Evolutionary conservation across 2,797 vertebrate genomes (phyloP).

Genomic region (Peromyscus eremicus): DNA sequence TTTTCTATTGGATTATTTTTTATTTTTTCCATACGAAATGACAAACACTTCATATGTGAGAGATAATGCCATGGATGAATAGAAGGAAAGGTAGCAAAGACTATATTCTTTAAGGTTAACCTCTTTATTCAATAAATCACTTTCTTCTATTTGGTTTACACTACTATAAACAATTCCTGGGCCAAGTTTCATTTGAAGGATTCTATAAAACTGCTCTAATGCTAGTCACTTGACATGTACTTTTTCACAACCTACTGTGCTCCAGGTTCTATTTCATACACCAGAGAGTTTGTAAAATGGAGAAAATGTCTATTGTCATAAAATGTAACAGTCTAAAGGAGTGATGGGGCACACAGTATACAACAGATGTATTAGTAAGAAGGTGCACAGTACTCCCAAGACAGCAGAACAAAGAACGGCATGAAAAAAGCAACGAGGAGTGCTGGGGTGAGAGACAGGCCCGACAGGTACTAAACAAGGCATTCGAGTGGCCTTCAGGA

Average conservation of each 20-base stretch:
- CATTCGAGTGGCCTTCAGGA: neutral
- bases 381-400: neutral
- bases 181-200: slow-evolving; percentile 20
- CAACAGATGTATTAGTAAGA: neutral
- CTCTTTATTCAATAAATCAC: neutral
- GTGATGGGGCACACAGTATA: neutral
- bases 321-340: slow-evolving; percentile 17
- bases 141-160: slow-evolving; percentile 29
- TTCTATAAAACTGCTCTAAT: slow-evolving; percentile 15
- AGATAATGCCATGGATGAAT: neutral
- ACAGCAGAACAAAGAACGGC: neutral
- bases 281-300: neutral
- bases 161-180: neutral
- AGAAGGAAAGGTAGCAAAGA: slow-evolving; percentile 18
- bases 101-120: neutral
- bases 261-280: neutral
- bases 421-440: neutral
- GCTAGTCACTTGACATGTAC: neutral
- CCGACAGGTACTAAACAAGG: neutral
- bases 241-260: neutral
- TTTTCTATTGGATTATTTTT: neutral
- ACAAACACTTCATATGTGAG: neutral
- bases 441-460: neutral
- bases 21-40: neutral
- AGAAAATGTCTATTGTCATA: neutral